Evolutionary conservation across 1,140 invertebrate species (phyloP).

Genomic region (Lasaia peninsularis): DNA sequence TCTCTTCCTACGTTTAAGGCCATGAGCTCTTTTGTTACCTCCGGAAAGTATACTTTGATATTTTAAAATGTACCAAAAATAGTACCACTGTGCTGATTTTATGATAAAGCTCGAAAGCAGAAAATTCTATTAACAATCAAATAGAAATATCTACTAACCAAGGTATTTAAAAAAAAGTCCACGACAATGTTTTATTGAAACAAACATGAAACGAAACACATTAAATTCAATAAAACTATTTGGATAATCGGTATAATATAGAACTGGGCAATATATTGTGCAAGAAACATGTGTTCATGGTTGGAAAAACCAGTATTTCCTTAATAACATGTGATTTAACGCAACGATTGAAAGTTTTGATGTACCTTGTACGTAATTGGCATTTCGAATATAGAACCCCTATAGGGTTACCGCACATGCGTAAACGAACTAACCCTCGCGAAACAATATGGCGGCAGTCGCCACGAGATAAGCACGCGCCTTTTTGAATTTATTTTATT

Average conservation of each 20-base stretch:
- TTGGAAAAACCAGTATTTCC: background rate
- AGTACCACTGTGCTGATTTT: too few relatives aligned
- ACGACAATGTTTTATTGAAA: too few relatives aligned
- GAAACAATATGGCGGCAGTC: conserved; percentile 65
- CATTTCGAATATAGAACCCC: conserved; percentile 22
- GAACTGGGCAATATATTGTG: background rate
- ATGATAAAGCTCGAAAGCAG: too few relatives aligned
- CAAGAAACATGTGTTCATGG: background rate
- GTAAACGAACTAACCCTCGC: conserved; percentile 43
- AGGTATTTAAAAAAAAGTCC: too few relatives aligned
- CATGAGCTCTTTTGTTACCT: too few relatives aligned
- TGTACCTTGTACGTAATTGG: conserved; percentile 8
- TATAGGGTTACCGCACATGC: conserved; percentile 54
- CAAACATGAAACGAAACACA: too few relatives aligned
- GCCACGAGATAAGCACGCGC: conserved; percentile 65
- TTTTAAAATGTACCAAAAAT: too few relatives aligned
- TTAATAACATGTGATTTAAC: background rate
- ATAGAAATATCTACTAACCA: too few relatives aligned
- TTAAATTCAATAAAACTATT: too few relatives aligned
- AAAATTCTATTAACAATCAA: too few relatives aligned
- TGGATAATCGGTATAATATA: background rate
- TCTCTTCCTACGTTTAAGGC: too few relatives aligned
- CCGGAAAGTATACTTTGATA: too few relatives aligned
- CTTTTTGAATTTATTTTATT: conserved; percentile 46
- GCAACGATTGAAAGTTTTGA: conserved; percentile 10